These are phyloP conservation scores for Episyrphus balteatus DNA, from an alignment of 1,140 invertebrate genomes.

Conservation along the genomic window DNA sequence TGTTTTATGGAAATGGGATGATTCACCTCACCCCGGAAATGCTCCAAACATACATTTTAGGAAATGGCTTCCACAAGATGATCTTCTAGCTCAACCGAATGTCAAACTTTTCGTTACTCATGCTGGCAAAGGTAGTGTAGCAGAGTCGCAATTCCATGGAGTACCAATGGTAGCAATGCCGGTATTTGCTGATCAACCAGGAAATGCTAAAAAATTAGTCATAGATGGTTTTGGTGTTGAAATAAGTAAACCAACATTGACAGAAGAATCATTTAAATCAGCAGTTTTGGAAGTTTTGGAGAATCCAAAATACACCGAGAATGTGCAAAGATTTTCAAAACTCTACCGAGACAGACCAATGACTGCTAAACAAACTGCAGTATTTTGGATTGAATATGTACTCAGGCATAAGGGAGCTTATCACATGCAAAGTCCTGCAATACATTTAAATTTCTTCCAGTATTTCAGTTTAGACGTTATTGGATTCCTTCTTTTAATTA, in stretches of 20 bases:
- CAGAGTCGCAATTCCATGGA: conserved; percentile 57
- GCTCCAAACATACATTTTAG: conserved; percentile 49
- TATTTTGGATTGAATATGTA: conserved; percentile 5
- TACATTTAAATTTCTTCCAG: conserved; percentile 2
- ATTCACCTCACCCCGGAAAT: conserved; percentile 40
- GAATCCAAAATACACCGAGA: conserved; percentile 2
- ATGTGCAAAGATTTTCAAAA: neutral
- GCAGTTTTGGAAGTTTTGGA: neutral
- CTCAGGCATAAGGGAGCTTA: conserved; percentile 27
- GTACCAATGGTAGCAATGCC: conserved; percentile 62
- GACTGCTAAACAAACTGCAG: neutral
- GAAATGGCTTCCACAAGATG: conserved; percentile 61
- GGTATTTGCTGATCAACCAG: conserved; percentile 49
- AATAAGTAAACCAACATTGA: conserved; percentile 20
- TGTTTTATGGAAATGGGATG: conserved; percentile 60
- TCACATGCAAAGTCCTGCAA: conserved; percentile 18
- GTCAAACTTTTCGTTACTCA: conserved; percentile 61
- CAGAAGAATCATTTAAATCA: too few species aligned
- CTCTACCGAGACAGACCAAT: conserved; percentile 4
- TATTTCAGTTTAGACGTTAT: neutral
- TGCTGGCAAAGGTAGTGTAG: conserved; percentile 56
- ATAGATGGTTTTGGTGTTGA: conserved; percentile 37
- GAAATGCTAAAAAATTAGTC: conserved; percentile 40
- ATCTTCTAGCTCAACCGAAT: conserved; percentile 57
- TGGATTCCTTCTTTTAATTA: neutral